phyloP scores from a whole-genome alignment of 53 echinoderm and acorn worm genomes.

The Zoroaster sp. region DNA sequence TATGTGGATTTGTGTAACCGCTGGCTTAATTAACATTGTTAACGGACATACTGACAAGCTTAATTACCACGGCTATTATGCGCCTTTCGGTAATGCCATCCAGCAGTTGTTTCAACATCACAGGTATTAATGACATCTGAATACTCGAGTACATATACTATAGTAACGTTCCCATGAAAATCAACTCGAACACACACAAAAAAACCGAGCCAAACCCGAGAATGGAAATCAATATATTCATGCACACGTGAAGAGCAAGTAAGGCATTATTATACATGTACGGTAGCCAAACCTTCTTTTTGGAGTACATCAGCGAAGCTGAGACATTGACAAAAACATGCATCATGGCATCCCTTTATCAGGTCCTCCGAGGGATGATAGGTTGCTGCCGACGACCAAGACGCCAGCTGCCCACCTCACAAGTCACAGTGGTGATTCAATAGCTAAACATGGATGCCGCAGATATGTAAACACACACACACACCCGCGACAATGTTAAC shows the following conservation, averaged over 20 bases:
- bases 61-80: no score
- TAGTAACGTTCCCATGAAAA: background rate
- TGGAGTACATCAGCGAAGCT: constrained; percentile 71
- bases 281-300: constrained; percentile 55
- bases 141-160: no score
- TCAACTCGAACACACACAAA: background rate
- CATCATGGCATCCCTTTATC: constrained; percentile 49
- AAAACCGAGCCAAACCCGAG: background rate
- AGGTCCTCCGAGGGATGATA: background rate
- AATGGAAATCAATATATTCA: no score
- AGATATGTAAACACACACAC: background rate
- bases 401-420: background rate
- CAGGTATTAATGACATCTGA: no score
- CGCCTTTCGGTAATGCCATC: no score
- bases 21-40: no score
- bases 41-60: no score
- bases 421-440: background rate
- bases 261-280: no score
- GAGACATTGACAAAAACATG: constrained; percentile 90
- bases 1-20: no score
- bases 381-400: background rate
- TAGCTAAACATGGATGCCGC: background rate
- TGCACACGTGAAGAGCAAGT: no score
- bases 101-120: no score
- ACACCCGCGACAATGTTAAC: background rate